phyloP scores from a whole-genome alignment of 2,888 invertebrate genomes.

The Campaea margaritaria region DNA sequence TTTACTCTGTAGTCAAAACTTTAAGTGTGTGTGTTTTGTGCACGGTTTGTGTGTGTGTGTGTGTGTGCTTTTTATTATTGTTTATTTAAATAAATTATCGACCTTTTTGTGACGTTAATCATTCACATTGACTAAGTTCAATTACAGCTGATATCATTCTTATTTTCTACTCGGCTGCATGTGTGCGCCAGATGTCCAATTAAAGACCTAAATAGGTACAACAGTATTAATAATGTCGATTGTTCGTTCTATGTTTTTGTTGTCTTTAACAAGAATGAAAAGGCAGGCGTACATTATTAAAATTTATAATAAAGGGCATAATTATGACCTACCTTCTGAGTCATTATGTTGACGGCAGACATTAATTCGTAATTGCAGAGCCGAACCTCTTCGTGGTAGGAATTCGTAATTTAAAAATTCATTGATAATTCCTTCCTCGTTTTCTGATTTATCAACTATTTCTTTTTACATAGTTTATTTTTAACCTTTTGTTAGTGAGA shows the following conservation, averaged over 20 bases:
- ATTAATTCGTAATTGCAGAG: constrained; percentile 10
- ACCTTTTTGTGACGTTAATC: background rate
- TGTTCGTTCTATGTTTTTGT: constrained; percentile 20
- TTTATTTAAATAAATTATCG: background rate
- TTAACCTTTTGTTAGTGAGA: background rate
- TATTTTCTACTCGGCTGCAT: constrained; percentile 7
- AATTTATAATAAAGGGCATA: constrained; percentile 36
- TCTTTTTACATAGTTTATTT: background rate
- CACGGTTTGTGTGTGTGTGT: too few species aligned
- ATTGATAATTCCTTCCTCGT: constrained; percentile 11
- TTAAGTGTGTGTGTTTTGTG: too few species aligned
- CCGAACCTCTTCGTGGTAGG: constrained; percentile 15
- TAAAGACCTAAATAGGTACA: constrained; percentile 14
- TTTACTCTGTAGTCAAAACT: background rate
- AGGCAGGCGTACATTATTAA: constrained; percentile 34
- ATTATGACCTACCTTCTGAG: constrained; percentile 33
- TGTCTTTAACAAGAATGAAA: constrained; percentile 12
- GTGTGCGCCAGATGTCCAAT: constrained; percentile 14
- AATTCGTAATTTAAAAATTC: constrained; percentile 1
- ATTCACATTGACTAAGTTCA: constrained; percentile 1
- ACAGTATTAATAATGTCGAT: constrained; percentile 9
- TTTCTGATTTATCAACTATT: constrained; percentile 2
- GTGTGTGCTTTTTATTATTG: background rate
- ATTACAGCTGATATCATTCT: constrained; percentile 5
- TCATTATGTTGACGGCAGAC: constrained; percentile 1